These are phyloP conservation scores for Hirtodrosophila cameraria DNA, from an alignment of 2,888 invertebrate genomes.

Conservation along the genomic window DNA sequence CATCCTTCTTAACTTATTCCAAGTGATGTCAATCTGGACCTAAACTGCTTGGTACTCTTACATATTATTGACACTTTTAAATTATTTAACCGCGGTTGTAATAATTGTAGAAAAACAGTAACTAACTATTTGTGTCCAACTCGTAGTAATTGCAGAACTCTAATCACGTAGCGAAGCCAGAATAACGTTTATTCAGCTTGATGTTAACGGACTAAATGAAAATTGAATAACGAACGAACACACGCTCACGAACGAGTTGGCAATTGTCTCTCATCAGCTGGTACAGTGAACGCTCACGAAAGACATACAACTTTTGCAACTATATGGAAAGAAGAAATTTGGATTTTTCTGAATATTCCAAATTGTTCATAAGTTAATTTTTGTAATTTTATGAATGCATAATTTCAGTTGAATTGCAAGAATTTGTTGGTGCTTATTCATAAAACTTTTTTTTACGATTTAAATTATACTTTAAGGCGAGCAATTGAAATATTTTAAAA, in stretches of 20 bases:
- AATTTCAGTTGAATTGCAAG: too few species aligned
- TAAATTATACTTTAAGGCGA: too few species aligned
- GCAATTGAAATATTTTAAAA: too few species aligned
- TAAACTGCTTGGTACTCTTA: not conserved
- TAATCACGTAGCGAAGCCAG: constrained; percentile 3
- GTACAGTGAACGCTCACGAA: constrained; percentile 16
- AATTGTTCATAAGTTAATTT: too few species aligned
- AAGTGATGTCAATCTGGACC: too few species aligned
- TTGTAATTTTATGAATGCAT: too few species aligned
- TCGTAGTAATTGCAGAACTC: not conserved
- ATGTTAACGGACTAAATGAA: constrained; percentile 57
- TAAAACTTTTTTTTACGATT: too few species aligned
- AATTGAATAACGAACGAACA: constrained; percentile 35
- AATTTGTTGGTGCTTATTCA: too few species aligned
- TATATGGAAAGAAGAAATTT: too few species aligned
- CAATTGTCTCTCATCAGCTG: constrained; percentile 34
- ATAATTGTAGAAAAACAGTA: not conserved
- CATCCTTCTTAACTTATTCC: too few species aligned
- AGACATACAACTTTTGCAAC: too few species aligned
- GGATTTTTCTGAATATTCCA: too few species aligned
- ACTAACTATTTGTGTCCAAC: not conserved
- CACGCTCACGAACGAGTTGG: constrained; percentile 4
- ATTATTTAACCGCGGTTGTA: not conserved
- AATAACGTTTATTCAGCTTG: constrained; percentile 40
- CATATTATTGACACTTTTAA: constrained; percentile 8